These are phyloP conservation scores for Xyrichtys novacula DNA, from an alignment of 2,797 vertebrate genomes.

Conservation along the genomic window DNA sequence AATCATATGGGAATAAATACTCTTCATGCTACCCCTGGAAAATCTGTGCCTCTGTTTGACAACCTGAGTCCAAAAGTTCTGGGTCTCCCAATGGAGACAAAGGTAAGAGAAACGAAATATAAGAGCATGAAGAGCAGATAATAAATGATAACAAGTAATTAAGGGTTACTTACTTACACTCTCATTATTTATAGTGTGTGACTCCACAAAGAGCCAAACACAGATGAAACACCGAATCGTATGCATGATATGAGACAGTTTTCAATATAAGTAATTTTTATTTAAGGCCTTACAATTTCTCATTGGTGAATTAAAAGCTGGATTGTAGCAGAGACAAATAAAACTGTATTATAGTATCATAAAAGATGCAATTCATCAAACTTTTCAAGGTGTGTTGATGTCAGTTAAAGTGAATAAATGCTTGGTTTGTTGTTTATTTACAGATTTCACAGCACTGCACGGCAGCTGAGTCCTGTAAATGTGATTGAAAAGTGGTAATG, in stretches of 20 bases:
- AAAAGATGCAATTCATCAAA: neutral
- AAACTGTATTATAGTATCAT: neutral
- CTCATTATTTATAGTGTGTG: no score
- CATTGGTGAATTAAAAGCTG: neutral
- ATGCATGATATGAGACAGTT: neutral
- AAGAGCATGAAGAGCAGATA: no score
- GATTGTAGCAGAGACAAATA: neutral
- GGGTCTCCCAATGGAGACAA: no score
- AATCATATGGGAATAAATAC: no score
- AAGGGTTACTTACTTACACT: neutral
- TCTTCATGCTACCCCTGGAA: no score
- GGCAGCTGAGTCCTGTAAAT: slow-evolving; percentile 56
- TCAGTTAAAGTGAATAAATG: neutral
- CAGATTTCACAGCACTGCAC: slow-evolving; percentile 18
- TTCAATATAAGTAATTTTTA: slow-evolving; percentile 1
- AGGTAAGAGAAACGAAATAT: no score
- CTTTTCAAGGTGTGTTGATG: neutral
- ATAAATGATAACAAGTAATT: slow-evolving; percentile 25
- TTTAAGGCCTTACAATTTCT: slow-evolving; percentile 5
- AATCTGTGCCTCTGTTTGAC: no score
- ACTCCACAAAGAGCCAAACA: neutral
- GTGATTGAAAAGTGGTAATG: slow-evolving; percentile 71
- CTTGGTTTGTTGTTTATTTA: slow-evolving; percentile 5
- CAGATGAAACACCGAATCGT: neutral
- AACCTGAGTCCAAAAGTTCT: no score